Evolutionary conservation across 2,888 invertebrate genomes (phyloP).

Genomic region (Himalopsyche tibetana): DNA sequence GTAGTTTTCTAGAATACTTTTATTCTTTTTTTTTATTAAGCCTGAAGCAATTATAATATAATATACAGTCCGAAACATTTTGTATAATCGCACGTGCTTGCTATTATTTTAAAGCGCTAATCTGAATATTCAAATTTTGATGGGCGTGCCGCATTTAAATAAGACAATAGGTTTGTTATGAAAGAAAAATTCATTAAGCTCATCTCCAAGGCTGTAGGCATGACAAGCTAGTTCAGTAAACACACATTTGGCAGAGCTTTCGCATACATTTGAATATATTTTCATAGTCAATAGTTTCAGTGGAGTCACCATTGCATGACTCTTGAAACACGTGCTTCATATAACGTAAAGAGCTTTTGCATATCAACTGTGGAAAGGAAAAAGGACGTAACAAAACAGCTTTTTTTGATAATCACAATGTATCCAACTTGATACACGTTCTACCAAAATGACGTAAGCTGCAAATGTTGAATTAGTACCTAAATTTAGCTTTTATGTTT

Average conservation of each 20-base stretch:
- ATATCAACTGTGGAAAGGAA: not conserved
- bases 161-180: not conserved
- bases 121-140: constrained; percentile 9
- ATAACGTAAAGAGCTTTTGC: not conserved
- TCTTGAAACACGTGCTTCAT: constrained; percentile 21
- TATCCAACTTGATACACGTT: no score
- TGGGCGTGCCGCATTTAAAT: not conserved
- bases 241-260: not conserved
- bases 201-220: not conserved
- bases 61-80: no score
- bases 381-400: no score
- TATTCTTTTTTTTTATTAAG: no score
- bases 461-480: no score
- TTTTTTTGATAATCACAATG: no score
- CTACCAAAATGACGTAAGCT: no score
- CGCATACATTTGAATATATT: constrained; percentile 2
- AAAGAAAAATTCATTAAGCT: constrained; percentile 3
- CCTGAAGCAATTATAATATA: no score
- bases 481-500: no score
- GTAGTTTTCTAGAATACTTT: no score
- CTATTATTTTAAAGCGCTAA: not conserved
- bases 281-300: not conserved
- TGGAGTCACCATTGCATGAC: not conserved
- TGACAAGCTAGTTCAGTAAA: constrained; percentile 1
- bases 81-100: not conserved